Evolutionary conservation across 2,113 vertebrate genomes (phyloP).

Genomic region (Parotia lawesii): DNA sequence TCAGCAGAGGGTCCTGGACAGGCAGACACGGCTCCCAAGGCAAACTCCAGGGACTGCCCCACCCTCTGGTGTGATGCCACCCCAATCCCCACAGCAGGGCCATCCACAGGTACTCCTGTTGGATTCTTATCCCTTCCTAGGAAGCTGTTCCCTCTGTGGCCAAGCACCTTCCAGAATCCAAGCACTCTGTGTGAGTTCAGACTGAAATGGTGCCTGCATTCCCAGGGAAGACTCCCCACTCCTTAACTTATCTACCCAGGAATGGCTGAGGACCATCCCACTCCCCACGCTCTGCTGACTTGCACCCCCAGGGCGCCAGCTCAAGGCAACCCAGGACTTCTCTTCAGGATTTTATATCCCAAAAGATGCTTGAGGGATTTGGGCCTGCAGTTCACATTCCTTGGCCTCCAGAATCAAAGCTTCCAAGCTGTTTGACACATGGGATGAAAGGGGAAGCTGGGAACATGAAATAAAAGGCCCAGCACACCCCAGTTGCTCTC

Average conservation of each 20-base stretch:
- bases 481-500: background rate
- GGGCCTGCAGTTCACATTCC: conserved; percentile 8
- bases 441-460: conserved; percentile 27
- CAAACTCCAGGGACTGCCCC: background rate
- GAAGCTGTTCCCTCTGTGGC: background rate
- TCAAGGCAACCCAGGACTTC: background rate
- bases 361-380: background rate
- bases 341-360: background rate
- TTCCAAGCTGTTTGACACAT: conserved; percentile 51
- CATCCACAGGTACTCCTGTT: background rate
- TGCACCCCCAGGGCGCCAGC: background rate
- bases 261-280: background rate
- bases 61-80: background rate
- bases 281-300: background rate
- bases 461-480: conserved; percentile 1
- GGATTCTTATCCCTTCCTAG: background rate
- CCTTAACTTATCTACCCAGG: background rate
- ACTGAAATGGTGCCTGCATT: background rate
- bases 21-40: background rate
- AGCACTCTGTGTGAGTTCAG: background rate
- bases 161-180: background rate
- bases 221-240: background rate
- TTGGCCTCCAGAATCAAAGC: background rate
- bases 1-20: fast-evolving
- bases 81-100: background rate